A percentile compares a stretch with the other conserved stretches of the same genome.
phyloP scores from a whole-genome alignment of 2,797 vertebrate species.

The Coregonus sp. region DNA sequence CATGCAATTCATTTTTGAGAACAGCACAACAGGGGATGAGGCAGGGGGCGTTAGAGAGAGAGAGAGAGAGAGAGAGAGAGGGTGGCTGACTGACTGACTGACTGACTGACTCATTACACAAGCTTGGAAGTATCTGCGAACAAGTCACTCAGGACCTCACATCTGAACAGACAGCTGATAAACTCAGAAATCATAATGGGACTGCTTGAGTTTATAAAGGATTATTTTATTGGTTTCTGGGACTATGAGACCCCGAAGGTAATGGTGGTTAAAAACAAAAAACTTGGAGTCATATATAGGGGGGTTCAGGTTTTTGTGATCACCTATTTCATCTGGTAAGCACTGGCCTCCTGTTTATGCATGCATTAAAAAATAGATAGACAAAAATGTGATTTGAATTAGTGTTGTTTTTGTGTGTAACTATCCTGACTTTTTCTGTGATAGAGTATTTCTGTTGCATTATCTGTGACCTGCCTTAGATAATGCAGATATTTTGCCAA shows the following conservation, averaged over 20 bases:
- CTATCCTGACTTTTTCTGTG: not conserved
- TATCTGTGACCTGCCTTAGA: not conserved
- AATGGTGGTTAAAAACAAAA: conserved; percentile 86
- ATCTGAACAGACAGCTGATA: conserved; percentile 25
- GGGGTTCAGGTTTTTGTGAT: conserved; percentile 85
- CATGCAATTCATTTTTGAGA: too few species aligned
- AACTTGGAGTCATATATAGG: conserved; percentile 86
- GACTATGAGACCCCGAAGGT: conserved; percentile 92
- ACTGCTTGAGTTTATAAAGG: conserved; percentile 62
- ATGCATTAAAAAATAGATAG: conserved; percentile 3
- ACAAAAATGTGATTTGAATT: not conserved
- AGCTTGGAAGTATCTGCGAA: conserved; percentile 26
- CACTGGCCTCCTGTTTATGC: conserved; percentile 34
- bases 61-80: too few species aligned
- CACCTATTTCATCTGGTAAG: conserved; percentile 91
- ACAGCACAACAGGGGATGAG: too few species aligned
- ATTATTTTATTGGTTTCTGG: conserved; percentile 81
- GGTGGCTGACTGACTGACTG: too few species aligned
- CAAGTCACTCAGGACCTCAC: conserved; percentile 1
- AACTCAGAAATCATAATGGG: conserved; percentile 60
- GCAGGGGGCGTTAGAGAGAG: too few species aligned
- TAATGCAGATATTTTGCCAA: not conserved
- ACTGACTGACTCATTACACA: conserved; percentile 11
- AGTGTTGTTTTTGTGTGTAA: not conserved
- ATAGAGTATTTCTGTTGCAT: not conserved